A percentile compares a stretch with the other conserved stretches of the same genome.
These are phyloP conservation scores for Trichoplusia ni DNA, from an alignment of 1,140 invertebrate species.

Conservation along the genomic window DNA sequence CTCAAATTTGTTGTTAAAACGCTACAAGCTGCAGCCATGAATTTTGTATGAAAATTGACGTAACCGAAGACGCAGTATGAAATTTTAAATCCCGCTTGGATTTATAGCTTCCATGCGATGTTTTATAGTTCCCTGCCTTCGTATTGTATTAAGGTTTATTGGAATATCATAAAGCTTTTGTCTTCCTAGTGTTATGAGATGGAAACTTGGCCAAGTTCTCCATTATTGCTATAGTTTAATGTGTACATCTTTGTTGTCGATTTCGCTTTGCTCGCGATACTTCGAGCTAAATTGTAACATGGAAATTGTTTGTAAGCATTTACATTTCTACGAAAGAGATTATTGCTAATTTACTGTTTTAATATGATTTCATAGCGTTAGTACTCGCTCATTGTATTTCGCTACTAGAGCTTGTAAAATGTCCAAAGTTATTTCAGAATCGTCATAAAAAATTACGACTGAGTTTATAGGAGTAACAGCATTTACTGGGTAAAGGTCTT, in stretches of 20 bases:
- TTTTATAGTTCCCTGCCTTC: constrained; percentile 36
- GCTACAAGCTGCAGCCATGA: constrained; percentile 36
- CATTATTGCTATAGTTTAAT: too few relatives aligned
- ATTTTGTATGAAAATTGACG: constrained; percentile 45
- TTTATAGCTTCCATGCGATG: constrained; percentile 32
- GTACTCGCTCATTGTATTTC: constrained; percentile 52
- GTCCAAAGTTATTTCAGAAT: constrained; percentile 50
- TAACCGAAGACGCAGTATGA: constrained; percentile 35
- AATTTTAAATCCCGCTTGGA: constrained; percentile 38
- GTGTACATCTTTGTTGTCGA: too few relatives aligned
- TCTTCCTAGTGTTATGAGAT: background rate
- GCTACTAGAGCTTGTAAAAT: constrained; percentile 47
- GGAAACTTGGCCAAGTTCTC: background rate
- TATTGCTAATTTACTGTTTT: too few relatives aligned
- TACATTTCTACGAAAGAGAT: too few relatives aligned
- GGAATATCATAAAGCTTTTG: constrained; percentile 11
- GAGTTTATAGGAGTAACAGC: constrained; percentile 55
- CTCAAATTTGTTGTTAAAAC: constrained; percentile 29
- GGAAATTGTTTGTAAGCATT: too few relatives aligned
- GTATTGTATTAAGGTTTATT: constrained; percentile 28
- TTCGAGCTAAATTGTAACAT: too few relatives aligned
- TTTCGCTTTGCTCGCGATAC: too few relatives aligned
- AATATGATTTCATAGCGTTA: too few relatives aligned
- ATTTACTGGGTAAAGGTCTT: constrained; percentile 59
- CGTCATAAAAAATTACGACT: constrained; percentile 59